Evolutionary conservation across 2,888 invertebrate species (phyloP), one percentile per base, ranked within the genome.

Genomic region (Thymelicus acteon): DNA sequence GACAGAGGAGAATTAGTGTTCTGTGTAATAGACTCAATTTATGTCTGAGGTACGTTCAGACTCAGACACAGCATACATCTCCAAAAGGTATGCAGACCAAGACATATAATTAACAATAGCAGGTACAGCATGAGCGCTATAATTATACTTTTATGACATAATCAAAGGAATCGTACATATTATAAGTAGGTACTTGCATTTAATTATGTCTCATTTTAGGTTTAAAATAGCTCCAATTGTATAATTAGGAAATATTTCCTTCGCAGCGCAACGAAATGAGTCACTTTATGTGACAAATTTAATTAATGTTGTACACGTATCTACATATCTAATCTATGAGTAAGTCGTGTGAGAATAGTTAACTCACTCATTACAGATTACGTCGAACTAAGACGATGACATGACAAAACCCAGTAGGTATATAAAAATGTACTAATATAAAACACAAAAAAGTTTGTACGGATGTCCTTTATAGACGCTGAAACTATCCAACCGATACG

Each of bases 21-120:
- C 47, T 63, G 63, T 68, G 63, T 49, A 54, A 68, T 72, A 63
- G 62, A 44, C 64, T 39, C 44, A 67, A 67, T 63, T 63, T 57
- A 69, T 63, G 58, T 57, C 57, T 57, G 47, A 63, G 58, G 48
- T 48, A 52, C 40, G 13, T 58, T 57, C 47, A 44, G 60, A 37
- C 40, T 40, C 40, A 40, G 62, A 69, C 19, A 63, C 58, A 69
- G 54, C 19, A 61, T 37, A 63, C 58, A 69, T 62, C 37, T 57
- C n/a, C 8, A n/a, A 24, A n/a, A 62, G 37, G 54, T 62, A 69
- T 69, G 62, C 57, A 61, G 61, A 68, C 15, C 31, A 40, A 48
- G 48, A 48, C 48, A 49, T 40, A 54, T 66, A 39, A 60, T 10
- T 47, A 66, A 57, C 10, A 60, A 19, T 44, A 19, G 7, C 8